Conservation (phyloP, 2,113 vertebrate species). For the Bos taurus region ARS-UCD2.0 NC_037345.1:1999001-1999500, state of each 20-base stretch:
- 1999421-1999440: not conserved
- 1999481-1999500: not conserved
- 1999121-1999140: not conserved
- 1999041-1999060: not conserved
- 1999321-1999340: constrained; percentile 4
- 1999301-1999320: not conserved
- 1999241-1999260: constrained; percentile 37
- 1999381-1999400: not conserved
- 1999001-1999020: not conserved
- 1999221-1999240: constrained; percentile 34
- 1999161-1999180: not conserved
- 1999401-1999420: not conserved
- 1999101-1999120: not conserved
- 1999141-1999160: not conserved
- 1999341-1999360: not conserved
- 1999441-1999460: not conserved
- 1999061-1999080: not conserved
- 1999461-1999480: not conserved
- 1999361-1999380: not conserved
- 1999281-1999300: constrained; percentile 5
- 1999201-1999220: not conserved
- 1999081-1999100: constrained; percentile 8
- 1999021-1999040: not conserved
- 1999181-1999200: constrained; percentile 27
- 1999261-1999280: not conserved